Base-by-base conservation (phyloP, 1,140 invertebrate species). In the Chlorops oryzae region DNA sequence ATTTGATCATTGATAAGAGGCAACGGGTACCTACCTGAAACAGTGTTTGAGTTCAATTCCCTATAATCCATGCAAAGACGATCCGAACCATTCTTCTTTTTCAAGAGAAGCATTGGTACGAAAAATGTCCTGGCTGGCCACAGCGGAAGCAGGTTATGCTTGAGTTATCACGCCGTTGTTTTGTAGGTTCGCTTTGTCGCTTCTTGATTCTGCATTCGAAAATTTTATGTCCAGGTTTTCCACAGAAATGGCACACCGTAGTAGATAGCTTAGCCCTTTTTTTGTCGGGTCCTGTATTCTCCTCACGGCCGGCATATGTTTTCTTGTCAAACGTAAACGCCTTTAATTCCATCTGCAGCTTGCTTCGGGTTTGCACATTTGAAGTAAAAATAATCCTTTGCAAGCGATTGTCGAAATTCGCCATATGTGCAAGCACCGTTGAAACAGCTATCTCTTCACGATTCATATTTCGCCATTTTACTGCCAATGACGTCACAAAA, bases 11-110 rank as follows among this genome's bases (percentile, higher is more conserved):
- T 64, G n/a, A 77, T 73, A 9, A 63, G 52, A 5, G 77, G 74
- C 12, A 78, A 52, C 9, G 43, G 43, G 57, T 64, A 79, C 12
- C 51, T 43, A 47, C 78, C 74, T 40, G 61, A 55, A 6, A 57
- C 55, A 0, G 71, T 77, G 1, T 65, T 51, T 1, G 43, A 35
- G 55, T 80, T 79, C 2, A 80, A 34, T 18, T 47, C 17, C 15
- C 74, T 35, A 51, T 70, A 79, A 54, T 80, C 76, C 1, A 78
- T 17, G 15, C 35, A 47, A 52, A 75, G 78, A n/a, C 35, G 4
- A 54, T 49, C 5, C 66, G 68, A n/a, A n/a, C n/a, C n/a, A 54
- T 75, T 72, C 49, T 72, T 72, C 54, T 80, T 79, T 35, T 47
- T 50, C 1, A 71, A 66, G 2, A 75, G 44, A 1, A 77, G 57